Evolutionary conservation across 1,140 invertebrate genomes (phyloP), one percentile per base, ranked within the genome.

Genomic region (Watersipora subatra): DNA sequence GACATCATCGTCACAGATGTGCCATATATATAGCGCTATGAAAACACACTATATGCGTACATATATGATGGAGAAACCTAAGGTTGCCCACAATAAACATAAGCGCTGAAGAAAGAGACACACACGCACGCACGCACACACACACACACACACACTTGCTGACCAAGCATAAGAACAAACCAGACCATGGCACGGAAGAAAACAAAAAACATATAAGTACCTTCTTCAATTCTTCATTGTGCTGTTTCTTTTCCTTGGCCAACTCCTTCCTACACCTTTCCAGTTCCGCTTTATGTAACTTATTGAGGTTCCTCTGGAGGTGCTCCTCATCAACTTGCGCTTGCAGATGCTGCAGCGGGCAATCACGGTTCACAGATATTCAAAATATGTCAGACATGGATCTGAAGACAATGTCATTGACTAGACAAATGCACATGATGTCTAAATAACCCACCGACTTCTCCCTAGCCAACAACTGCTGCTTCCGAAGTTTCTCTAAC

Each of bases 191-290:
- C n/a, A n/a, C n/a, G n/a, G n/a, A n/a, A n/a, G n/a, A n/a, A n/a
- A n/a, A n/a, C n/a, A n/a, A n/a, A n/a, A n/a, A n/a, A n/a, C n/a
- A n/a, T n/a, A n/a, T n/a, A n/a, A n/a, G 70, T 69, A 83, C 82
- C 74, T 75, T 77, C 74, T 83, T 97, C 87, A 92, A 93, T 72
- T 91, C 83, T 76, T 99, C 96, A 82, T 98, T 98, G 77, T 92
- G 97, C 57, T 88, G 88, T 81, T 99, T 99, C 82, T 98, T 98
- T 79, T 98, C 94, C 76, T 91, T 91, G 82, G 97, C 96, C 80
- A 94, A 91, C 73, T 93, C 89, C 65, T 88, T 83, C 77, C 91
- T 88, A 74, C 94, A 92, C 34, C 87, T 87, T 78, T 91, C 92
- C 61, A 89, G 83, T 75, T 98, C 94, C 68, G 87, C 86, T 69